Conservation (phyloP, 2,797 vertebrate species). For the Decapterus maruadsi region DNA sequence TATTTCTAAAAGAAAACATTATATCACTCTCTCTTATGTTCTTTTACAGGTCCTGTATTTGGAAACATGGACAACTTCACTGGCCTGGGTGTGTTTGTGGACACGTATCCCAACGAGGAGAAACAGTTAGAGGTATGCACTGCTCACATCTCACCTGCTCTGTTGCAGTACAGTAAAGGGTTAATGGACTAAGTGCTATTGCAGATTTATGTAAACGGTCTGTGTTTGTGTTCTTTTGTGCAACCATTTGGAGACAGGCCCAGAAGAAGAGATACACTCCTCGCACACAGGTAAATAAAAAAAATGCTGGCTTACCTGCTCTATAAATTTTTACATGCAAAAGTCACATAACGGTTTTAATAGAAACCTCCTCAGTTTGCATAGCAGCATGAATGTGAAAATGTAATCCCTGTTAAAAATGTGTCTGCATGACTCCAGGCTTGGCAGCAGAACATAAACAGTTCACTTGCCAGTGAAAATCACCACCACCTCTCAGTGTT, state of each 20-base stretch:
- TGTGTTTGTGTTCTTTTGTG: slow-evolving; percentile 74
- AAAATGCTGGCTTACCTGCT: background rate
- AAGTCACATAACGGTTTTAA: background rate
- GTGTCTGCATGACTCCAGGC: background rate
- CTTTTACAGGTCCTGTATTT: slow-evolving; percentile 92
- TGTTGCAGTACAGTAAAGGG: background rate
- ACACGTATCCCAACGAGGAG: slow-evolving; percentile 98
- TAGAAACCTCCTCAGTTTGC: background rate
- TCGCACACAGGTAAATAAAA: slow-evolving; percentile 91
- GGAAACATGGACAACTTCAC: slow-evolving; percentile 97
- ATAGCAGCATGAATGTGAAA: background rate
- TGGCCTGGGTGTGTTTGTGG: slow-evolving; percentile 95
- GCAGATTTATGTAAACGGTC: slow-evolving; percentile 58
- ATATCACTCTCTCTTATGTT: background rate
- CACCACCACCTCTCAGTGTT: background rate
- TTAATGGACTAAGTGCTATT: slow-evolving; percentile 6
- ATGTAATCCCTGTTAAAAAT: background rate
- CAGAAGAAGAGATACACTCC: slow-evolving; percentile 97
- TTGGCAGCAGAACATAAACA: background rate
- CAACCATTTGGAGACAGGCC: slow-evolving; percentile 86
- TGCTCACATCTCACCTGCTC: background rate
- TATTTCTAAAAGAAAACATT: too few species aligned
- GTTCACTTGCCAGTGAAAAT: background rate
- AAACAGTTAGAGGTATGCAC: slow-evolving; percentile 94
- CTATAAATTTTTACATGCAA: background rate